Conservation (phyloP, 2,113 vertebrate species). For the Calidris pugnax region DNA sequence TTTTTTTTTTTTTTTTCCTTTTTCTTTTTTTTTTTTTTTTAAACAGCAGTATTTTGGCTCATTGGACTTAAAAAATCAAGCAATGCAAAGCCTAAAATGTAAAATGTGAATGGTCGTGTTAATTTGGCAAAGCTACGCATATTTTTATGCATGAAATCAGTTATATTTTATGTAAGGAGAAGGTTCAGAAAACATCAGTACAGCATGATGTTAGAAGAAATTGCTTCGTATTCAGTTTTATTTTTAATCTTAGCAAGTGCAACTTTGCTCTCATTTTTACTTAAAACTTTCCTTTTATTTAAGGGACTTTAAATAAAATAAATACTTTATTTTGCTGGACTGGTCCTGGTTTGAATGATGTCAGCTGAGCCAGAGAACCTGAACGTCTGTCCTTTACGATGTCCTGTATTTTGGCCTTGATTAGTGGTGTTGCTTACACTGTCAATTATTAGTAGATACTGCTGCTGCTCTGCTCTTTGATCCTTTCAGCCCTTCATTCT, state of each 20-base stretch:
- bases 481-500: constrained; percentile 53
- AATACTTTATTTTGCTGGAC: background rate
- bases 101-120: background rate
- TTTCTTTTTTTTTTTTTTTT: too few species aligned
- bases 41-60: background rate
- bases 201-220: background rate
- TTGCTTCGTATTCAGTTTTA: background rate
- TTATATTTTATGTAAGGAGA: background rate
- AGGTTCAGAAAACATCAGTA: background rate
- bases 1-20: rapidly evolving
- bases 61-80: background rate
- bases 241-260: background rate
- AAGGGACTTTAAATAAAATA: background rate
- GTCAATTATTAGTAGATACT: constrained; percentile 46
- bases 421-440: constrained; percentile 17
- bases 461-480: constrained; percentile 48
- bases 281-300: background rate
- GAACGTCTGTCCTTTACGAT: background rate
- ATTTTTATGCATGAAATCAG: background rate
- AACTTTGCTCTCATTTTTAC: background rate
- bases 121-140: background rate
- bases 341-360: background rate
- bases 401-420: constrained; percentile 4
- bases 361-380: background rate
- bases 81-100: background rate